Percentiles rank a stretch among this genome's conserved stretches.
These are phyloP conservation scores for Spheniscus mendiculus DNA, from an alignment of 2,113 vertebrate species.

Conservation along the genomic window DNA sequence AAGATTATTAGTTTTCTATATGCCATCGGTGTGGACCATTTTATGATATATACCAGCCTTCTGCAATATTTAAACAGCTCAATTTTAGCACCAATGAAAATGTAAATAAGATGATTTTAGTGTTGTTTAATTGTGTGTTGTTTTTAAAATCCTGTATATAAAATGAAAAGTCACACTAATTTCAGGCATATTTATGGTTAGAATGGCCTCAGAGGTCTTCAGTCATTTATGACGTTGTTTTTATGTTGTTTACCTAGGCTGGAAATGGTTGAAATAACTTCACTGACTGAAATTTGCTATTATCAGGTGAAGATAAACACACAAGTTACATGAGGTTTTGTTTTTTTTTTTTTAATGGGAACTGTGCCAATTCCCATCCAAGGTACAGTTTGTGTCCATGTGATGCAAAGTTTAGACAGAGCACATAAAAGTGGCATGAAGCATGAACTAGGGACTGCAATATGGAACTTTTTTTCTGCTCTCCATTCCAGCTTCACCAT, in stretches of 20 bases:
- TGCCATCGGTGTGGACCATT: conserved; percentile 71
- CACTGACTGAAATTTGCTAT: conserved; percentile 60
- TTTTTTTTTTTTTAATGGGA: not conserved
- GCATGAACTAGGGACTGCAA: conserved; percentile 54
- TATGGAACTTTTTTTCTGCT: conserved; percentile 52
- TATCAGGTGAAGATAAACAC: conserved; percentile 63
- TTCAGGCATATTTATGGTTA: conserved; percentile 82
- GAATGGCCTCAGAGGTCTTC: conserved; percentile 70
- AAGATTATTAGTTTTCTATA: conserved; percentile 68
- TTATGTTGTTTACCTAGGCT: conserved; percentile 75
- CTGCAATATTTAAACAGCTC: conserved; percentile 81
- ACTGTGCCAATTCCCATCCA: not conserved
- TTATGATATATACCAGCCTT: conserved; percentile 74
- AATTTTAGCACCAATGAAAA: conserved; percentile 78
- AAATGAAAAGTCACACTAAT: conserved; percentile 80
- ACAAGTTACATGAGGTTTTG: not conserved
- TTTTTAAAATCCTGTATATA: conserved; percentile 82
- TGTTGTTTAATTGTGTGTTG: conserved; percentile 78
- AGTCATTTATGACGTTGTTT: conserved; percentile 74
- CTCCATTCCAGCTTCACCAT: conserved; percentile 64
- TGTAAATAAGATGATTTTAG: conserved; percentile 89
- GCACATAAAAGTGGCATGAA: conserved; percentile 24
- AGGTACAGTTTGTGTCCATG: not conserved
- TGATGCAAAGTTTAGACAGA: conserved; percentile 8
- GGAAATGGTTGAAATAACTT: conserved; percentile 76